A percentile compares a stretch with the other conserved stretches of the same genome.
These are phyloP conservation scores for Nezara viridula DNA, from an alignment of 2,888 invertebrate species.

Conservation along the genomic window DNA sequence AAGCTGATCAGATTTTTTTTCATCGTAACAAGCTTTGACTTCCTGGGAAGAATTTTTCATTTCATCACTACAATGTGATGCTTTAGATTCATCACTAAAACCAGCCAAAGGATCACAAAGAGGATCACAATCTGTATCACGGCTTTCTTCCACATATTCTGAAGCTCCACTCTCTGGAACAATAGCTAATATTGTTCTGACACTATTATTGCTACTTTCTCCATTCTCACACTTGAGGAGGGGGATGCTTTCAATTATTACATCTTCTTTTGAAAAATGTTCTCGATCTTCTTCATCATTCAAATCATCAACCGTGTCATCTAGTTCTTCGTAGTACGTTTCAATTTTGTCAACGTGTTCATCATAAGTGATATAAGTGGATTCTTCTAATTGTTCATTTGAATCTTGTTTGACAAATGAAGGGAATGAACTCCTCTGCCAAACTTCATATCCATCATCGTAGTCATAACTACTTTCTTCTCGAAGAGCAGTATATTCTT, in stretches of 20 bases:
- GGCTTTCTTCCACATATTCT: not conserved
- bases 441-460: not conserved
- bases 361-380: not conserved
- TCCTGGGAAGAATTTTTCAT: not conserved
- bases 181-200: not conserved
- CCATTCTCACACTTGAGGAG: not conserved
- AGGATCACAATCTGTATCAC: not conserved
- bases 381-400: not conserved
- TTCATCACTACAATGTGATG: slow-evolving; percentile 14
- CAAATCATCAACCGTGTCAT: not conserved
- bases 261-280: slow-evolving; percentile 18
- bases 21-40: not conserved
- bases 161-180: not conserved
- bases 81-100: slow-evolving; percentile 9
- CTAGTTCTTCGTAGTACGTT: not conserved
- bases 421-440: not conserved
- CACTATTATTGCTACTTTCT: not conserved
- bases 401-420: not conserved
- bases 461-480: not conserved
- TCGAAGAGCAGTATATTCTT: not conserved
- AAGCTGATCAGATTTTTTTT: slow-evolving; percentile 7
- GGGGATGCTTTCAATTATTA: not conserved
- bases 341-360: not conserved
- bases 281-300: slow-evolving; percentile 19
- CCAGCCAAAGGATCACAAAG: not conserved